These are phyloP conservation scores for Drosophila melanosoma DNA, from an alignment of 2,888 invertebrate genomes.

Conservation along the genomic window DNA sequence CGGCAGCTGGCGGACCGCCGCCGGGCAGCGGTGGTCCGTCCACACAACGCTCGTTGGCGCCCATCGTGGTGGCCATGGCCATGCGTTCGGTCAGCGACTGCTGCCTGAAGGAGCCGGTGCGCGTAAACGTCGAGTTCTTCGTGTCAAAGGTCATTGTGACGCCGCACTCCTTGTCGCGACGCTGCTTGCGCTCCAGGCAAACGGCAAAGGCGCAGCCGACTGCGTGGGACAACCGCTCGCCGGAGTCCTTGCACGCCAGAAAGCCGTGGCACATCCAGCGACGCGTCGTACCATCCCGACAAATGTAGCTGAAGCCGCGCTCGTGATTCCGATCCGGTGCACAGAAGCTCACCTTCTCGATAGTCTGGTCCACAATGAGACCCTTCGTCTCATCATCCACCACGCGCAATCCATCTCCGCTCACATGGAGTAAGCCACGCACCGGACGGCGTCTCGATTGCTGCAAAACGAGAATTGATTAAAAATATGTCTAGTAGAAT, in stretches of 20 bases:
- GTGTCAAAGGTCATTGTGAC: slow-evolving; percentile 97
- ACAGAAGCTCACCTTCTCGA: slow-evolving; percentile 99
- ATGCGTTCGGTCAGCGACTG: slow-evolving; percentile 92
- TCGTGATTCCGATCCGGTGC: slow-evolving; percentile 99
- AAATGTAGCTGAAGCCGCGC: slow-evolving; percentile 98
- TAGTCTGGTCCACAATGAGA: slow-evolving; percentile 99
- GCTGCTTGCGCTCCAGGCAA: slow-evolving; percentile 98
- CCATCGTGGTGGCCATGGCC: slow-evolving; percentile 86
- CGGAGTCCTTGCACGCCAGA: slow-evolving; percentile 96
- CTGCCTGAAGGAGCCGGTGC: slow-evolving; percentile 96
- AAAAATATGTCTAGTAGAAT: neutral
- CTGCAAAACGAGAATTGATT: slow-evolving; percentile 86
- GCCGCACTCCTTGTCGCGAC: slow-evolving; percentile 97
- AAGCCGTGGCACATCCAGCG: slow-evolving; percentile 99
- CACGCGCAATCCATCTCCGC: slow-evolving; percentile 97
- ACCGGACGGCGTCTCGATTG: slow-evolving; percentile 95
- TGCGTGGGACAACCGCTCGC: slow-evolving; percentile 98
- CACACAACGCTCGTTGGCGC: slow-evolving; percentile 85
- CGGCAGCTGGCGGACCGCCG: slow-evolving; percentile 73
- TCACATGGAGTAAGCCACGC: slow-evolving; percentile 95
- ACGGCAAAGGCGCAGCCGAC: slow-evolving; percentile 99
- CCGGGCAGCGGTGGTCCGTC: slow-evolving; percentile 68
- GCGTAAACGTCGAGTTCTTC: slow-evolving; percentile 95
- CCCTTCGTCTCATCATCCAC: slow-evolving; percentile 99
- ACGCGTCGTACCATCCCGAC: slow-evolving; percentile 98